These are phyloP conservation scores for Tetramorium simillimum DNA, from an alignment of 1,140 invertebrate genomes.

Conservation along the genomic window DNA sequence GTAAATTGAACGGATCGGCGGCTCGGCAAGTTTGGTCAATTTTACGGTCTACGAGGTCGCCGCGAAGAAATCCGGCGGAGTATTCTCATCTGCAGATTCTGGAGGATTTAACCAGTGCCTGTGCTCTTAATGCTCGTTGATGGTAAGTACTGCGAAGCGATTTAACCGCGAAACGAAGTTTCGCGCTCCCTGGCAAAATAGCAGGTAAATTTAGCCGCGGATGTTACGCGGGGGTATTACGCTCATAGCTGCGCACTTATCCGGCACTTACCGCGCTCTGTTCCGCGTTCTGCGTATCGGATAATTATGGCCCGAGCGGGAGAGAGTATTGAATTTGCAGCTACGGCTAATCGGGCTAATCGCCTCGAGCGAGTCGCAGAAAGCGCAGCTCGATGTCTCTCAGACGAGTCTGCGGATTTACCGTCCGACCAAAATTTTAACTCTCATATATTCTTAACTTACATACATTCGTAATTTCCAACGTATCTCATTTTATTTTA, in stretches of 20 bases:
- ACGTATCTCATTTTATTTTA: background rate
- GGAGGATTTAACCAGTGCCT: background rate
- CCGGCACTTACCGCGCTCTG: slow-evolving; percentile 30
- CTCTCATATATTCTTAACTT: too few species aligned
- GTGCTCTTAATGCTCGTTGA: slow-evolving; percentile 29
- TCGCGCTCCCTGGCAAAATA: background rate
- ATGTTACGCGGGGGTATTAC: slow-evolving; percentile 37
- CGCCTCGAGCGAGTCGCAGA: background rate
- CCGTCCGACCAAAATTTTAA: slow-evolving; percentile 8
- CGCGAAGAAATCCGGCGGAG: slow-evolving; percentile 17
- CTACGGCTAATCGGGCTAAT: slow-evolving; percentile 3
- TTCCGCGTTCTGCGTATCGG: slow-evolving; percentile 20
- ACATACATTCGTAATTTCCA: background rate
- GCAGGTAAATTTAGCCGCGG: slow-evolving; percentile 55
- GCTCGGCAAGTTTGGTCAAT: background rate
- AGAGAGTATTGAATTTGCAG: slow-evolving; percentile 54
- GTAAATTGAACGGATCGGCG: slow-evolving; percentile 8
- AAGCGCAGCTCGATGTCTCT: background rate
- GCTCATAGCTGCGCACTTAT: slow-evolving; percentile 35
- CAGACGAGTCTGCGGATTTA: background rate
- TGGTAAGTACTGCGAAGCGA: slow-evolving; percentile 18
- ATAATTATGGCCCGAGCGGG: slow-evolving; percentile 42
- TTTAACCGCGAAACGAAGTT: slow-evolving; percentile 56
- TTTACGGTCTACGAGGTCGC: slow-evolving; percentile 2
- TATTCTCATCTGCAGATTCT: background rate